Evolutionary conservation across 2,888 invertebrate genomes (phyloP), one percentile per base, ranked within the genome.

Genomic region (Paralinhomoeus sp.): DNA sequence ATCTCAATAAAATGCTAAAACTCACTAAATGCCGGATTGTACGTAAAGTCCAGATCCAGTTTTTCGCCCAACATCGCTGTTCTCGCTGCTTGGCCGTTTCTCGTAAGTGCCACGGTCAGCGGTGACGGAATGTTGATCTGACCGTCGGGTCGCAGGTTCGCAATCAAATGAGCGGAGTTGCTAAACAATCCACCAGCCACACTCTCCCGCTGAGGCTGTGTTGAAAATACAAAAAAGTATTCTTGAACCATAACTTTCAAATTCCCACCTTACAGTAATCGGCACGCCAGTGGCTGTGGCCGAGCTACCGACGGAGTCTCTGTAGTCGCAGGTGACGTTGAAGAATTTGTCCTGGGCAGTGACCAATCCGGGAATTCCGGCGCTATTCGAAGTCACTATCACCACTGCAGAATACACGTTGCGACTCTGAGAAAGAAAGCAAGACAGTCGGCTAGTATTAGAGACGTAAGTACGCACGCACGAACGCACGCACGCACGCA

Each of bases 311-410:
- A 36, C 2, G 3, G 35, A 15, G n/a, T 20, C 37, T 18, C 36
- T 24, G 40, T 42, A 45, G 27, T 45, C 45, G 34, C 45, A 45
- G 3, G 42, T 45, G 39, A 45, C 37, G 22, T 42, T 45, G 45
- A 38, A 45, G 17, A 45, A 45, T 37, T 9, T 23, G 33, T 45
- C 45, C 3, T 36, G n/a, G 17, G 42, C 38, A 1, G 42, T 42
- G 13, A 45, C 42, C 36, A 45, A 22, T 7, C 45, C 45, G 2
- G 45, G 45, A 5, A 45, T 33, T 3, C 23, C 24, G 23, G 31
- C 1, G 20, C 43, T 43, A n/a, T 38, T 43, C 13, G 39, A 24
- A 2, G 41, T 34, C 2, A 45, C 33, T 9, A 45, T 37, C 2
- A 45, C 18, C 5, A 43, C 24, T 9, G 42, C 39, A 22, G 37